Base-by-base conservation (phyloP, 1,140 invertebrate species). In the Tetragnatha versicolor region DNA sequence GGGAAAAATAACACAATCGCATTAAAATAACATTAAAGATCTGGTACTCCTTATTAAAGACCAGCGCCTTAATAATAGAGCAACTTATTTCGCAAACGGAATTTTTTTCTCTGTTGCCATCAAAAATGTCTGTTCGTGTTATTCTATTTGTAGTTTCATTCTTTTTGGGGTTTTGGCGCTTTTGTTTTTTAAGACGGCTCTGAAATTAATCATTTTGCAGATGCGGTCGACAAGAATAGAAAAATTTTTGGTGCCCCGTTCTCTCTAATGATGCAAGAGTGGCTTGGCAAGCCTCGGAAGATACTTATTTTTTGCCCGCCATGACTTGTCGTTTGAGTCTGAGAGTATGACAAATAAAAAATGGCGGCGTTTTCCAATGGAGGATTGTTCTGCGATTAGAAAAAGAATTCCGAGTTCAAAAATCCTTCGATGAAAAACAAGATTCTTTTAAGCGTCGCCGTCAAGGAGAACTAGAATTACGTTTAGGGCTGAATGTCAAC, bases 1-100 rank as follows among this genome's bases (percentile, higher is more conserved):
- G 53, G 37, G 33, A 60, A 60, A 42, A 39, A 63, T 37, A 33
- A 37, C 60, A n/a, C 47, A 42, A 55, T 72, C 69, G 51, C 53
- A 72, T 72, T 72, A 72, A 72, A 72, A 72, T 53, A 58, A 72
- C 69, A 72, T 72, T 72, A 72, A 72, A 72, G 69, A 72, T 58
- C 31, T 53, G 35, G 31, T 31, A 27, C 29, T 58, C 51, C 29
- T 72, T 72, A 72, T 39, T 72, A 58, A 72, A 72, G 53, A 35
- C 45, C 37, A 29, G 33, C 3, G 6, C 37, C 25, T 53, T 72
- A 72, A 72, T 72, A 72, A 72, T 72, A 72, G 69, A 72, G 69
- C 51, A 53, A 37, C 29, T 47, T 49, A 39, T 66, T 47, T 66
- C 42, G 14, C 27, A 66, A 66, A 66, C 42, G 3, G 3, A 33